These are phyloP conservation scores for Drosophila macrospina DNA, from an alignment of 2,888 invertebrate species.

Conservation along the genomic window DNA sequence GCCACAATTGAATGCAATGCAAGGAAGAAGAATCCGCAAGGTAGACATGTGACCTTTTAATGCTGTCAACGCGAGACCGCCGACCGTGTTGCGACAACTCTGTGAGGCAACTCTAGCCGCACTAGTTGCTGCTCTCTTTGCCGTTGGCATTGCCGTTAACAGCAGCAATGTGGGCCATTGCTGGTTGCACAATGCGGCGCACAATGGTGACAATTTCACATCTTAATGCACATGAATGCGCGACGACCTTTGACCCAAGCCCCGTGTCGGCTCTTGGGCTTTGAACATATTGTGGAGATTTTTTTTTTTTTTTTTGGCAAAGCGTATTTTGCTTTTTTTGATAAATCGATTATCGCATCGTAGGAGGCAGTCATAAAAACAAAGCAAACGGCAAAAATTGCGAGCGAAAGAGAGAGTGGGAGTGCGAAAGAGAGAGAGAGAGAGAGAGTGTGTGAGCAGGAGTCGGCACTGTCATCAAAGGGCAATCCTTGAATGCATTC, in stretches of 20 bases:
- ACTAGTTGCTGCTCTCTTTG: constrained; percentile 56
- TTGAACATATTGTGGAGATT: constrained; percentile 40
- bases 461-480: constrained; percentile 36
- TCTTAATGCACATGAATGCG: constrained; percentile 81
- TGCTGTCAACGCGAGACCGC: constrained; percentile 73
- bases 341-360: constrained; percentile 83
- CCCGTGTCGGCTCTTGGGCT: constrained; percentile 39
- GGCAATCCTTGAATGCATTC: constrained; percentile 55
- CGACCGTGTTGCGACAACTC: constrained; percentile 44
- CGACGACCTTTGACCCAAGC: constrained; percentile 59
- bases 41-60: constrained; percentile 62
- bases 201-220: constrained; percentile 83
- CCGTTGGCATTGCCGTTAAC: constrained; percentile 48
- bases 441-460: not conserved
- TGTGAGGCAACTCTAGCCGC: not conserved
- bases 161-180: constrained; percentile 55
- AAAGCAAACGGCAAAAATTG: constrained; percentile 52
- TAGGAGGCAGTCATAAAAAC: constrained; percentile 73
- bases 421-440: not conserved
- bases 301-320: constrained; percentile 55
- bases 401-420: not conserved
- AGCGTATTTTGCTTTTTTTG: constrained; percentile 73
- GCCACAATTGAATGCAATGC: constrained; percentile 8
- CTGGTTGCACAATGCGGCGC: constrained; percentile 52
- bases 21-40: too few species aligned